Conservation (phyloP, 2,888 invertebrate species). For the Steinernema carpocapsae region DNA sequence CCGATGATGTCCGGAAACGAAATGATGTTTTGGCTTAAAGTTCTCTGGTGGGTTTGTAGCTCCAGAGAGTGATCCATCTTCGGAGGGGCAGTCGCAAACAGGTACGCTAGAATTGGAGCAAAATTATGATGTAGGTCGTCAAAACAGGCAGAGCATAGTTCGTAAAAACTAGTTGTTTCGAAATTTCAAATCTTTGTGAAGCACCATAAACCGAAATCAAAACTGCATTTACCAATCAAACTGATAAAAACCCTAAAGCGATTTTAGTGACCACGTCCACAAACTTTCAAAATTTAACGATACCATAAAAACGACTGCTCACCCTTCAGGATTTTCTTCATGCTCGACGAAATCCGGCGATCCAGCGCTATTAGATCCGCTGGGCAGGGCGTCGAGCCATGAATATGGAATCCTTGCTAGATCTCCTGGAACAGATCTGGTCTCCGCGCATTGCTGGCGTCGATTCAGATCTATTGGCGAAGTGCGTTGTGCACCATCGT, state of each 20-base stretch:
- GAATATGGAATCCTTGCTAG: constrained; percentile 48
- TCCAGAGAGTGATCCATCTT: background rate
- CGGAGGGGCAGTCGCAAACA: background rate
- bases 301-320: background rate
- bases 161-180: too few species aligned
- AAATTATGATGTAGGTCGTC: too few species aligned
- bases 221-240: background rate
- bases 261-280: background rate
- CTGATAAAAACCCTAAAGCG: background rate
- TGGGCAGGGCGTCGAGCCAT: background rate
- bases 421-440: constrained; percentile 65
- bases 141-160: background rate
- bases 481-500: background rate
- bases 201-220: background rate
- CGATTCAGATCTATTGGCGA: background rate
- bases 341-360: background rate
- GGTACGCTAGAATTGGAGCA: background rate
- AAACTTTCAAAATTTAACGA: background rate
- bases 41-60: background rate
- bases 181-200: background rate
- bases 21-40: background rate
- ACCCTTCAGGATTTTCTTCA: constrained; percentile 8
- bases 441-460: constrained; percentile 56
- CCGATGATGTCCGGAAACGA: constrained; percentile 44
- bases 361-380: background rate